Evolutionary conservation across 2,113 vertebrate species (phyloP), one percentile per base, ranked within the genome.

Genomic region (Labeo catla): DNA sequence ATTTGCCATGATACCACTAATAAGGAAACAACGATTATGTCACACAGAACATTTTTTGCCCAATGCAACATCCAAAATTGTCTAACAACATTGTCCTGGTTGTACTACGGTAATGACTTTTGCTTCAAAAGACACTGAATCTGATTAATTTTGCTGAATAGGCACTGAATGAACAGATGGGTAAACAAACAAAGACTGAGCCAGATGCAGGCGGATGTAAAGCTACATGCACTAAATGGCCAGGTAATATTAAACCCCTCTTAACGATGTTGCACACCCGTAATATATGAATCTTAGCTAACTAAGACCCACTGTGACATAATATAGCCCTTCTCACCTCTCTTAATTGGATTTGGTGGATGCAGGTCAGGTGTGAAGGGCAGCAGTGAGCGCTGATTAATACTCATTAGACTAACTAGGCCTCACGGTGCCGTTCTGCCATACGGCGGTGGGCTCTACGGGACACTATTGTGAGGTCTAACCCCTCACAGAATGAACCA

Each of bases 331-430:
- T 93, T 7, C 59, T 88, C 89, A 88, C 88, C 88, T 92, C 89
- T 86, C 83, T 91, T 92, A 94, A 94, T 93, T 93, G 91, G 49
- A 88, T 93, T 93, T 91, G 87, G 91, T 88, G 87, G 90, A 87
- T 91, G 88, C 89, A 89, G 92, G 91, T 89, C 91, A 91, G 88
- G 88, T 92, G 91, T 93, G 91, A 94, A 93, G 84, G 49, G 87
- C 95, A 93, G 92, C 90, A 93, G 90, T 90, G 92, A 94, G 92
- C 93, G 93, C 92, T 95, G 93, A 97, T 97, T 97, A 97, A 94
- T 92, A 95, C 95, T 96, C 97, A 97, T 97, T 93, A 93, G 91
- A 92, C 93, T 92, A 95, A 94, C 90, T 93, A 91, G 84, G 93
- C 91, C 90, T 96, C 96, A 97, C 96, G 95, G 19, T 94, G 88